phyloP scores from a whole-genome alignment of 2,888 invertebrate species.

The Spilosoma lubricipeda region DNA sequence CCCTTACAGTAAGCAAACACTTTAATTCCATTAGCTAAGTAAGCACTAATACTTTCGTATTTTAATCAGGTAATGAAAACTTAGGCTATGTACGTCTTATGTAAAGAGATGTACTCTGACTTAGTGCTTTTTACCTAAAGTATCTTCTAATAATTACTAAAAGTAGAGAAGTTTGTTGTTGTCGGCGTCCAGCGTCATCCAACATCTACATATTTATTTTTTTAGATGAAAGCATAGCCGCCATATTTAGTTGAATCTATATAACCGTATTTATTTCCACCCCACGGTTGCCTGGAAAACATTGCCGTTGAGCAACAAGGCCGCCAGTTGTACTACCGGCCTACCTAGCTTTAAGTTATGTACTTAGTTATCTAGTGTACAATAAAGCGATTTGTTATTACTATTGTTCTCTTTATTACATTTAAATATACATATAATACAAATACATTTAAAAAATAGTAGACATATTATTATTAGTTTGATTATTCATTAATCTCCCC shows the following conservation, averaged over 20 bases:
- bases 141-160: constrained; percentile 1
- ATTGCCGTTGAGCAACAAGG: no score
- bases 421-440: no score
- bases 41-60: constrained; percentile 9
- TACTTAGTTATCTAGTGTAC: no score
- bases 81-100: constrained; percentile 4
- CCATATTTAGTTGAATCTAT: not conserved
- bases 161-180: not conserved
- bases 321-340: no score
- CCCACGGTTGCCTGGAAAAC: no score
- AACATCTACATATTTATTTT: not conserved
- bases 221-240: not conserved
- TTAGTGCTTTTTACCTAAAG: not conserved
- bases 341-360: no score
- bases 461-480: no score
- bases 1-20: not conserved
- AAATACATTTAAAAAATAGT: no score
- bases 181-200: not conserved
- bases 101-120: not conserved
- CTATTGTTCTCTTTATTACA: no score
- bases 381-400: no score
- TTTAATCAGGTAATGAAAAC: constrained; percentile 18
- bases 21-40: constrained; percentile 35
- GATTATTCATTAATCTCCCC: no score
- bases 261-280: no score